Conservation (phyloP, 2,797 vertebrate genomes). For the Mormyrus hasselquistii region DNA sequence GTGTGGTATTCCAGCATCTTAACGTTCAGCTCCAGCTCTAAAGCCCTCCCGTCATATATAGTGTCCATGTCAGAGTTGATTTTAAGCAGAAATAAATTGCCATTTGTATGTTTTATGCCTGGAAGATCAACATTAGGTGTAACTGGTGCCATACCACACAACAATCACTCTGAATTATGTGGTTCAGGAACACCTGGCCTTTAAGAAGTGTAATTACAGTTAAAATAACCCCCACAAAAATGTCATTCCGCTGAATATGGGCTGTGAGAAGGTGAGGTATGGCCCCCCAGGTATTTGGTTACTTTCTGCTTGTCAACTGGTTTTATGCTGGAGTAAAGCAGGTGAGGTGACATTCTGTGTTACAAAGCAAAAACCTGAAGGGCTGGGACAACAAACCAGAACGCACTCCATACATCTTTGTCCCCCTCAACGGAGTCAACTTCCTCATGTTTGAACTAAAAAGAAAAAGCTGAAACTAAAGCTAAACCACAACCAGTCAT, state of each 20-base stretch:
- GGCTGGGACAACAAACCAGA: not conserved
- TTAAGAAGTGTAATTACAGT: not conserved
- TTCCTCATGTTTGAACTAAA: not conserved
- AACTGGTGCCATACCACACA: not conserved
- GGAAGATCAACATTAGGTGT: not conserved
- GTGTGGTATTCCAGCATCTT: not conserved
- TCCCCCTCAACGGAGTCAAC: not conserved
- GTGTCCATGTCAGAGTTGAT: not conserved
- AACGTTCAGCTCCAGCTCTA: not conserved
- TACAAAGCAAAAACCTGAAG: not conserved
- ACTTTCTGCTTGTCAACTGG: not conserved
- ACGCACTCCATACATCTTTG: not conserved
- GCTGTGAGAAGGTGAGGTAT: not conserved
- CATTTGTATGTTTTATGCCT: not conserved
- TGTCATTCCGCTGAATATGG: not conserved
- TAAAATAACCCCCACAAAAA: not conserved
- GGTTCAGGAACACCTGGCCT: not conserved
- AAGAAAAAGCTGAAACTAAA: not conserved
- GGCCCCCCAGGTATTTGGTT: slow-evolving; percentile 4
- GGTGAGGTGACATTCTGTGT: not conserved
- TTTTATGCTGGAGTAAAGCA: not conserved
- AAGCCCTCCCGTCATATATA: not conserved
- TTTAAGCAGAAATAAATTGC: not conserved
- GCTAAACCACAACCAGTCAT: not conserved
- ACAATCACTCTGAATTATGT: not conserved